phyloP scores from a whole-genome alignment of 2,797 vertebrate species.

The Nyctalus aviator region DNA sequence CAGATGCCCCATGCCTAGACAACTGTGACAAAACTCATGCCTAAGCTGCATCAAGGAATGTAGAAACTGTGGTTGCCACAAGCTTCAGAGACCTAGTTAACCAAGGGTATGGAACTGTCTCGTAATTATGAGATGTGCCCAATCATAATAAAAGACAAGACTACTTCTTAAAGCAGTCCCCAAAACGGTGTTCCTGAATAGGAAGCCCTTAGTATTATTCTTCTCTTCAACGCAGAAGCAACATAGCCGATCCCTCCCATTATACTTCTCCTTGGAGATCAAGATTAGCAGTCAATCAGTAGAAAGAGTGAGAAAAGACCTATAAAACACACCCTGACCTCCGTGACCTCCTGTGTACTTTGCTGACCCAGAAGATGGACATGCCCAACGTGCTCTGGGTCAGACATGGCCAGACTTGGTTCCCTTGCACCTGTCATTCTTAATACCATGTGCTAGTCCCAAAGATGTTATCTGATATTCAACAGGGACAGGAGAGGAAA shows the following conservation, averaged over 20 bases:
- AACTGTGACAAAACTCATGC: constrained; percentile 50
- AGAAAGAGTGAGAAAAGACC: constrained; percentile 44
- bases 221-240: constrained; percentile 46
- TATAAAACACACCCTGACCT: constrained; percentile 27
- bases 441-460: constrained; percentile 68
- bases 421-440: constrained; percentile 79
- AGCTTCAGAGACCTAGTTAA: neutral
- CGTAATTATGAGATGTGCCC: neutral
- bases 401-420: constrained; percentile 65
- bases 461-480: constrained; percentile 81
- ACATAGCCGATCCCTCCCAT: neutral
- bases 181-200: constrained; percentile 47
- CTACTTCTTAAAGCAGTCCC: neutral
- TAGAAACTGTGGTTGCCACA: neutral
- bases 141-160: neutral
- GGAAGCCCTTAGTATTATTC: neutral
- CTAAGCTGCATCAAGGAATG: constrained; percentile 49
- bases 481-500: constrained; percentile 78
- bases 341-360: constrained; percentile 52
- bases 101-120: neutral
- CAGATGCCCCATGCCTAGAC: constrained; percentile 30
- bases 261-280: neutral
- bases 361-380: constrained; percentile 40
- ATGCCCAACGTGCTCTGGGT: neutral
- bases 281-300: neutral